These are phyloP conservation scores for Odontamblyopus rebecca DNA, from an alignment of 2,797 vertebrate species.

Conservation along the genomic window DNA sequence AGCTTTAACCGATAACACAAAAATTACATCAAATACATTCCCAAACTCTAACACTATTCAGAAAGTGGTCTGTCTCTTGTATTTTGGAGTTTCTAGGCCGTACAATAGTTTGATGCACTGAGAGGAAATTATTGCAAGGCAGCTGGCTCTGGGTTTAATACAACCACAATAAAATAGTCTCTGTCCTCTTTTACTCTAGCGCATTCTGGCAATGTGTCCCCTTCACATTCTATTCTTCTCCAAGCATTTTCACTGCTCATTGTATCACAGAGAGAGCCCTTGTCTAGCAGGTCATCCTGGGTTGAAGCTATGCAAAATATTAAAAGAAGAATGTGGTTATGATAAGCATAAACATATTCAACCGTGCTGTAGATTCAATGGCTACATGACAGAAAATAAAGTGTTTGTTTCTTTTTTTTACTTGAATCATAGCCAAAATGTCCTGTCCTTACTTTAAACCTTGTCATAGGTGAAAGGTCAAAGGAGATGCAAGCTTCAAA, in stretches of 20 bases:
- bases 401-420: slow-evolving; percentile 24
- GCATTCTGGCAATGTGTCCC: slow-evolving; percentile 55
- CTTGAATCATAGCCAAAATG: slow-evolving; percentile 61
- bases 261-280: slow-evolving; percentile 72
- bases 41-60: slow-evolving; percentile 63
- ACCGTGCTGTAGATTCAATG: slow-evolving; percentile 53
- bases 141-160: slow-evolving; percentile 76
- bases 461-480: slow-evolving; percentile 53
- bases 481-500: slow-evolving; percentile 59
- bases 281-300: slow-evolving; percentile 70
- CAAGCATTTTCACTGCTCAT: slow-evolving; percentile 59
- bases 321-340: slow-evolving; percentile 75
- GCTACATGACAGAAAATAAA: slow-evolving; percentile 61
- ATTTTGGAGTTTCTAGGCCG: slow-evolving; percentile 50
- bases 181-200: slow-evolving; percentile 67
- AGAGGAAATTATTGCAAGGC: slow-evolving; percentile 50
- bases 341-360: slow-evolving; percentile 67
- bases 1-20: slow-evolving; percentile 69
- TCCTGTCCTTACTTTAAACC: slow-evolving; percentile 56
- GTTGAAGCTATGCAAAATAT: slow-evolving; percentile 72
- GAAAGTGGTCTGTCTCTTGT: slow-evolving; percentile 58
- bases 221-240: slow-evolving; percentile 68
- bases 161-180: slow-evolving; percentile 65
- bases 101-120: slow-evolving; percentile 54
- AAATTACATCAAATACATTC: slow-evolving; percentile 71